phyloP scores from a whole-genome alignment of 2,888 invertebrate species.

The Aporophyla nigra region DNA sequence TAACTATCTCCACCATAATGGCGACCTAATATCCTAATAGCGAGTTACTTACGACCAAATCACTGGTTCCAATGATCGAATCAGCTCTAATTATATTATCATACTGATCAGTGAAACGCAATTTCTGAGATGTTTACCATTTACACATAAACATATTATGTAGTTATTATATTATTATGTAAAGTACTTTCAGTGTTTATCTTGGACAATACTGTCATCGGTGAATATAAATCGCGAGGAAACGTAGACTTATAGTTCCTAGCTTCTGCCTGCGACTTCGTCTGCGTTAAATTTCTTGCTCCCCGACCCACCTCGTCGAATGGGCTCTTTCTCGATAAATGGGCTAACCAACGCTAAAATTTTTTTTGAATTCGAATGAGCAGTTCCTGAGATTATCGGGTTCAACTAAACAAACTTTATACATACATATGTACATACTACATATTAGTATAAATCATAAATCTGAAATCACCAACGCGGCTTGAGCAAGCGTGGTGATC shows the following conservation, averaged over 20 bases:
- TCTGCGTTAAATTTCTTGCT: no score
- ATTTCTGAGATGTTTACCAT: slow-evolving; percentile 8
- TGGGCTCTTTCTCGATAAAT: no score
- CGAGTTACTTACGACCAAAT: slow-evolving; percentile 28
- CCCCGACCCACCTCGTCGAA: no score
- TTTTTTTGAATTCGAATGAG: no score
- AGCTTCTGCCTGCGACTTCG: no score
- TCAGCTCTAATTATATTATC: slow-evolving; percentile 59
- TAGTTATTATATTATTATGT: neutral
- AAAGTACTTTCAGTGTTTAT: neutral
- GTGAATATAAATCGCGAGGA: neutral
- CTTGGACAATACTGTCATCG: neutral
- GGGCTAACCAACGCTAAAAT: no score
- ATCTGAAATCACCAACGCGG: no score
- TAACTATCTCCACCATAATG: slow-evolving; percentile 13
- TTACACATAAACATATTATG: neutral
- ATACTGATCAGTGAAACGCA: slow-evolving; percentile 12
- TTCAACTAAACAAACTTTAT: no score
- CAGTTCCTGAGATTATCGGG: no score
- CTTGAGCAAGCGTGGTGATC: no score
- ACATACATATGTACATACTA: no score
- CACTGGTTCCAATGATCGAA: slow-evolving; percentile 53
- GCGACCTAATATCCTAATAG: slow-evolving; percentile 3
- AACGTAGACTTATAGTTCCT: neutral
- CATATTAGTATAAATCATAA: no score